Conservation (phyloP, 64 coral and sea anemone species). For the Montipora cactus region DNA sequence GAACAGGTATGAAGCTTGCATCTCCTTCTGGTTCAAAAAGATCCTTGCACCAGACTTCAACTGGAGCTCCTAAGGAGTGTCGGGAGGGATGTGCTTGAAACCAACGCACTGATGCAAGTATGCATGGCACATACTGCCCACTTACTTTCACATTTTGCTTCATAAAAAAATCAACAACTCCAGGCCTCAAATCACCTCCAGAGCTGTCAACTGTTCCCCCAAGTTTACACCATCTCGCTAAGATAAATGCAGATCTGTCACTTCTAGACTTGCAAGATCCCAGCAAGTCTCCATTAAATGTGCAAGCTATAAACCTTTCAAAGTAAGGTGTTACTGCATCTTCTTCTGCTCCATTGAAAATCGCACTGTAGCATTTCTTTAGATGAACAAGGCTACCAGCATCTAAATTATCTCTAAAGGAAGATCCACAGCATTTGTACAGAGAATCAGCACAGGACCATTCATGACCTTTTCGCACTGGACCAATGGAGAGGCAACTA, state of each 20-base stretch:
- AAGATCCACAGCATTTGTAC: conserved; percentile 33
- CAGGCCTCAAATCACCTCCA: too few relatives aligned
- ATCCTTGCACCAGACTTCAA: too few relatives aligned
- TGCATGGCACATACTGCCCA: too few relatives aligned
- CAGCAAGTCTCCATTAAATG: conserved; percentile 36
- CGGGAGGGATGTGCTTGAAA: too few relatives aligned
- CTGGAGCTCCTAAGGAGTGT: too few relatives aligned
- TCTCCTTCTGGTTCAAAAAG: too few relatives aligned
- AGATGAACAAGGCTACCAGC: background rate
- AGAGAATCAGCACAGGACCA: conserved; percentile 27
- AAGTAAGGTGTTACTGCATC: conserved; percentile 27
- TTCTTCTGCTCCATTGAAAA: conserved; percentile 13
- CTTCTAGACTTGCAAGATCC: conserved; percentile 51
- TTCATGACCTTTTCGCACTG: conserved; percentile 37
- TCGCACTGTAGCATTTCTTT: background rate
- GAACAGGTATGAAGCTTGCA: too few relatives aligned
- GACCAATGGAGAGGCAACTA: conserved; percentile 35
- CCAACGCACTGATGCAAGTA: too few relatives aligned
- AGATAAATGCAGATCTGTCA: conserved; percentile 15
- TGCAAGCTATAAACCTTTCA: conserved; percentile 41
- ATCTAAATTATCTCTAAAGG: conserved; percentile 3
- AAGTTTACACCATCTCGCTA: too few relatives aligned
- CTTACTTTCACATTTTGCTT: too few relatives aligned
- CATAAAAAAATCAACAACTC: too few relatives aligned
- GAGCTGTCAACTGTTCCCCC: too few relatives aligned